Conservation (phyloP, 2,797 vertebrate genomes). For the Sternotherus odoratus region DNA sequence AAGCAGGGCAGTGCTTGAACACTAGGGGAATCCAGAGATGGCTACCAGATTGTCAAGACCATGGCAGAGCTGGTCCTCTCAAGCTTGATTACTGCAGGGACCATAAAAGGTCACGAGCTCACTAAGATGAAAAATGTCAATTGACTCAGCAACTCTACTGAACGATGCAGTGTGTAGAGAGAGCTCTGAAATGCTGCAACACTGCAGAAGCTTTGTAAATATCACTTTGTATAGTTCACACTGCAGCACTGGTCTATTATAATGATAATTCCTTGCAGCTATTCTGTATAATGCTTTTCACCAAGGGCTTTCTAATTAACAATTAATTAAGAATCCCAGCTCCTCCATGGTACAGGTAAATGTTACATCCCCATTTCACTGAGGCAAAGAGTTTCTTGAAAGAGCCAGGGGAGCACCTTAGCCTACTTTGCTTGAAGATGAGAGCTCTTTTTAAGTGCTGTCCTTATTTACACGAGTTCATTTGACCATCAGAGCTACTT, state of each 20-base stretch:
- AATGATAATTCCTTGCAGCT: fast-evolving
- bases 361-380: background rate
- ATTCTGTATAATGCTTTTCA: background rate
- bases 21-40: background rate
- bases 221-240: fast-evolving
- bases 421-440: background rate
- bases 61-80: background rate
- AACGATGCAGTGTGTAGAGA: background rate
- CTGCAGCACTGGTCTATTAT: fast-evolving
- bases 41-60: background rate
- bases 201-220: background rate
- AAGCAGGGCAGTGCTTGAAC: background rate
- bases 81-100: fast-evolving
- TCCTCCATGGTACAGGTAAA: constrained; percentile 1
- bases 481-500: background rate
- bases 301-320: background rate
- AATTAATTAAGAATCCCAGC: background rate
- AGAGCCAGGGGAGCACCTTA: background rate
- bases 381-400: background rate
- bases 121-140: background rate
- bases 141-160: background rate
- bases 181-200: background rate
- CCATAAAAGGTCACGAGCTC: background rate
- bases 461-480: background rate
- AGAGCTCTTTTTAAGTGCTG: background rate